A percentile compares a stretch with the other conserved stretches of the same genome.
Evolutionary conservation across 2,113 vertebrate genomes (phyloP).

Genomic region (Sisor rabdophorus): DNA sequence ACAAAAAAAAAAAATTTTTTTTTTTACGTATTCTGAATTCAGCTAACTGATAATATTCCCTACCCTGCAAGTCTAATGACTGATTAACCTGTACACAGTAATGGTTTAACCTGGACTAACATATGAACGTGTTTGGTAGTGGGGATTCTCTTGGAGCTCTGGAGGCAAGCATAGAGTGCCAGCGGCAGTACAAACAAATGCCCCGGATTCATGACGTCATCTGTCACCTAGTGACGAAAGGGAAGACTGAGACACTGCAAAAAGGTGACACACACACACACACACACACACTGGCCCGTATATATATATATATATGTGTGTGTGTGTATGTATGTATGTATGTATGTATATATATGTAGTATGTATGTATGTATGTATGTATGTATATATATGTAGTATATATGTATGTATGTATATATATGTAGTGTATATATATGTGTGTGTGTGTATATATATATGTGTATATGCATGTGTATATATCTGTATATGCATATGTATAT

Average conservation of each 20-base stretch:
- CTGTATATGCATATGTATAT: no score
- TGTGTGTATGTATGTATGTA: neutral
- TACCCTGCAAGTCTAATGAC: neutral
- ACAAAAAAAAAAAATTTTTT: neutral
- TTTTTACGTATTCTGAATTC: neutral
- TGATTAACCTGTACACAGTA: neutral
- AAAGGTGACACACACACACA: slow-evolving; percentile 73
- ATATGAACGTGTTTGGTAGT: slow-evolving; percentile 59
- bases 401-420: slow-evolving; percentile 22
- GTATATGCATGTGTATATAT: neutral
- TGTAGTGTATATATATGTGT: no score
- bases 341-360: neutral
- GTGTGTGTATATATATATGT: neutral
- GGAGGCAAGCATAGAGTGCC: slow-evolving; percentile 70
- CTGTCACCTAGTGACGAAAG: slow-evolving; percentile 81
- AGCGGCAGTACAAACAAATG: slow-evolving; percentile 72
- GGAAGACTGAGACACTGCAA: slow-evolving; percentile 81
- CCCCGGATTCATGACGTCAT: slow-evolving; percentile 81
- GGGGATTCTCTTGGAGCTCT: slow-evolving; percentile 74
- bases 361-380: slow-evolving; percentile 26
- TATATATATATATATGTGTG: neutral
- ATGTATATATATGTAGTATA: slow-evolving; percentile 31
- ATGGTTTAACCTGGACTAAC: slow-evolving; percentile 10
- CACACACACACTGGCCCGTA: neutral
- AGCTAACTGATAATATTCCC: neutral